phyloP scores from a whole-genome alignment of 2,888 invertebrate genomes.

The Slavum lentiscoides region DNA sequence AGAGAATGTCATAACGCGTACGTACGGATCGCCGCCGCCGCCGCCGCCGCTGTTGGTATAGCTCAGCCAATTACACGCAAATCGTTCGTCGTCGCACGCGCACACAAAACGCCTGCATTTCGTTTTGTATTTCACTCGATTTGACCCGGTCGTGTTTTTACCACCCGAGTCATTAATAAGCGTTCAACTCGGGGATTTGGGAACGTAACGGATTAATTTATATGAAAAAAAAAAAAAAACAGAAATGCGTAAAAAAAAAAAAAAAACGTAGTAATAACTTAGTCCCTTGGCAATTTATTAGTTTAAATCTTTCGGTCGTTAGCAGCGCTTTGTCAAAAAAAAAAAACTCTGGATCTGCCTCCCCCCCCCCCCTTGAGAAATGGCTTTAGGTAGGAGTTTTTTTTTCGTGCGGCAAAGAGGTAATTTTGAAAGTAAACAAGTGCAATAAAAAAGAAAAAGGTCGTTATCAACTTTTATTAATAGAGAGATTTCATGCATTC shows the following conservation, averaged over 20 bases:
- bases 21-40: too few species aligned
- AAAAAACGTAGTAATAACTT: conserved; percentile 37
- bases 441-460: conserved; percentile 32
- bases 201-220: conserved; percentile 43
- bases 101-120: background rate
- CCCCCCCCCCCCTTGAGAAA: conserved; percentile 35
- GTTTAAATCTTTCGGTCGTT: conserved; percentile 49
- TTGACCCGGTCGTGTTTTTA: conserved; percentile 42
- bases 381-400: conserved; percentile 19
- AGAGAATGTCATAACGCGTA: too few species aligned
- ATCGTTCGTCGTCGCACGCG: background rate
- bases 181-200: conserved; percentile 47
- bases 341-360: conserved; percentile 12
- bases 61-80: conserved; percentile 4
- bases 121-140: conserved; percentile 22
- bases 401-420: background rate
- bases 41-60: too few species aligned
- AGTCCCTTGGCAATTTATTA: conserved; percentile 48
- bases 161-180: conserved; percentile 40
- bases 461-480: conserved; percentile 48
- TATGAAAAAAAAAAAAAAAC: background rate
- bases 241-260: conserved; percentile 5
- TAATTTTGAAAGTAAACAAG: conserved; percentile 22
- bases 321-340: conserved; percentile 45
- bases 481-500: conserved; percentile 41